Percentiles rank a stretch among this genome's conserved stretches.
Evolutionary conservation across 2,113 vertebrate genomes (phyloP).

Genomic region (Indri indri): DNA sequence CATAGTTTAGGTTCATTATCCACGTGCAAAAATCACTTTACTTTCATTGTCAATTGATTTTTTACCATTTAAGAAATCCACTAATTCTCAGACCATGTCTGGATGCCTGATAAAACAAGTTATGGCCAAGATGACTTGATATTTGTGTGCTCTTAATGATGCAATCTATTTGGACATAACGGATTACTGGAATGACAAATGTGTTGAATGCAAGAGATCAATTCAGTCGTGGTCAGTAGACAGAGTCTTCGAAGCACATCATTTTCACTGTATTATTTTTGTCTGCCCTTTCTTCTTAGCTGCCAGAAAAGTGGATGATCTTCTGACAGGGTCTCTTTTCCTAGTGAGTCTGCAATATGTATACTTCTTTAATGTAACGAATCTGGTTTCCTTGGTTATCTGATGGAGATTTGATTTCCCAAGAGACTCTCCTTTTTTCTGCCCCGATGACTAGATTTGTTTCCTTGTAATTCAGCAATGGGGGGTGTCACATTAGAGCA

Average conservation of each 20-base stretch:
- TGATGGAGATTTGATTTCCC: conserved; percentile 7
- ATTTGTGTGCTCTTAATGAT: background rate
- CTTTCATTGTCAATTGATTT: conserved; percentile 24
- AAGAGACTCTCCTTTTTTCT: background rate
- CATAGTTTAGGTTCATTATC: background rate
- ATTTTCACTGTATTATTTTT: conserved; percentile 2
- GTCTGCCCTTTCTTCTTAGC: background rate
- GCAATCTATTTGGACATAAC: background rate
- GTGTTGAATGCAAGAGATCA: background rate
- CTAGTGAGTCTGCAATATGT: background rate
- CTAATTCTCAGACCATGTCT: background rate
- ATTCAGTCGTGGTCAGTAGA: background rate
- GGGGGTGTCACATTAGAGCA: background rate
- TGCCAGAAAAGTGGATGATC: background rate
- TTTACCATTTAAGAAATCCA: background rate
- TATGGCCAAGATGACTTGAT: background rate
- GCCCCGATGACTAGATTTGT: background rate
- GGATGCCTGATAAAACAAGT: background rate
- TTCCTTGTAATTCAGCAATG: background rate
- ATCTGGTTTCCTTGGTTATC: background rate
- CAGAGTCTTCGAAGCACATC: background rate
- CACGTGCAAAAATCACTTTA: background rate
- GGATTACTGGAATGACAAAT: background rate
- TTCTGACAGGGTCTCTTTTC: background rate
- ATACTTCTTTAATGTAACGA: background rate